These are phyloP conservation scores for Copsychus sechellarum DNA, from an alignment of 2,113 vertebrate species.

Conservation along the genomic window DNA sequence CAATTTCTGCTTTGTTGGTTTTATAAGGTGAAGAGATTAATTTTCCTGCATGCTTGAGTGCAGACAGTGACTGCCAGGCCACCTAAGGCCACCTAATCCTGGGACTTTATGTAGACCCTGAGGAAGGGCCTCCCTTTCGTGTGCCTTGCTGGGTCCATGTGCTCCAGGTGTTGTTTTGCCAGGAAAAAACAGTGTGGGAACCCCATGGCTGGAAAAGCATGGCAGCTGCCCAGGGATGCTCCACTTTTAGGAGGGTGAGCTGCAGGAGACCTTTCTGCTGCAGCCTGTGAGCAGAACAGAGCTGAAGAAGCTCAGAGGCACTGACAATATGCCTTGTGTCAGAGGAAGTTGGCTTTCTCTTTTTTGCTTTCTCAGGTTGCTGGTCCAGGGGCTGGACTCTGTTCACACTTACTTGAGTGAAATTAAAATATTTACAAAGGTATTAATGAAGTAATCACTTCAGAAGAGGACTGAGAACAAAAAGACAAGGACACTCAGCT, in stretches of 20 bases:
- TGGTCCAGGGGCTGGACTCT: not conserved
- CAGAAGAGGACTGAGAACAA: not conserved
- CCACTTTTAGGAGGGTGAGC: not conserved
- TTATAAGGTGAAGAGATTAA: not conserved
- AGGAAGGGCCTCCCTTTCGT: not conserved
- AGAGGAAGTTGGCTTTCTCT: not conserved
- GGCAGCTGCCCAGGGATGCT: not conserved
- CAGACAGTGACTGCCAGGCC: not conserved
- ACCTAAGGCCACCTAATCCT: not conserved
- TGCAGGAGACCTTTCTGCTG: not conserved
- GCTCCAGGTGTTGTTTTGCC: not conserved
- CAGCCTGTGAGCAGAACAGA: not conserved
- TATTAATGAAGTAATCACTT: not conserved
- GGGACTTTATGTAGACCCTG: not conserved
- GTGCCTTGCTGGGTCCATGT: not conserved
- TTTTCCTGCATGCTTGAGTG: not conserved
- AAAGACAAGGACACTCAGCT: not conserved
- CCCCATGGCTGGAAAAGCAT: not conserved
- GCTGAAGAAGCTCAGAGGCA: not conserved
- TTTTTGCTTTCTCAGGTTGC: not conserved
- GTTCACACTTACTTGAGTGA: not conserved
- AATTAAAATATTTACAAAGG: not conserved
- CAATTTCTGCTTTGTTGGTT: not conserved
- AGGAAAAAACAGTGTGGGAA: not conserved
- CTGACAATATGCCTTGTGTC: not conserved